Base-by-base conservation (phyloP, 2,797 vertebrate genomes). In the Mionectes olivaceus region DNA sequence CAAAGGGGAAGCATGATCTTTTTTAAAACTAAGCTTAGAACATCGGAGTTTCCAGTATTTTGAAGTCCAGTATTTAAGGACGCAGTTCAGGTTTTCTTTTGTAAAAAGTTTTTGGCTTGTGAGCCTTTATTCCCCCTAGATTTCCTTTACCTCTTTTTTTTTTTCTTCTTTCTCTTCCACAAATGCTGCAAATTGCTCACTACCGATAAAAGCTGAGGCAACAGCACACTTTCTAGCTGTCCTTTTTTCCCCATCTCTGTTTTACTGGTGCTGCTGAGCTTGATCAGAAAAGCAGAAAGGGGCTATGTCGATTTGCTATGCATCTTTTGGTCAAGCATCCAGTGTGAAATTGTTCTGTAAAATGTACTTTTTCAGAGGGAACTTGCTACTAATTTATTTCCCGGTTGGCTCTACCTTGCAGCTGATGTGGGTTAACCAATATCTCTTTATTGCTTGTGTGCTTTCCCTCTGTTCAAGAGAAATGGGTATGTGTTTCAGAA, bases 311-410 rank as follows among this genome's bases (percentile, higher is more conserved):
- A 74, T 93, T 94, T 94, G 89, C 80, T 91, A 60, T 94, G 95
- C 82, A 90, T 91, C 89, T 93, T 87, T 95, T 90, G 80, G 83
- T 95, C 93, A 86, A 86, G 89, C 83, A 92, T 67, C 77, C 68
- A 47, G 63, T 97, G 85, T 95, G 94, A 96, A 94, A 96, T 94
- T 95, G 83, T 96, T 94, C 87, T 88, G 57, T 73, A 78, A 95
- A 91, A 94, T 74, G 47, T 60, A 49, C 49, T 86, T 94, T 80
- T 83, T 92, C 83, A 90, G 83, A 65, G 63, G 63, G 56, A 75
- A 27, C 67, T 88, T 6, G 4, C 64, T 93, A 53, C 80, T 91
- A 37, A 82, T 93, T 88, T 96, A 50, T 88, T 86, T 94, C 80
- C 77, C 59, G 74, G 52, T 91, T 88, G 85, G 52, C 56, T 71